Conservation (phyloP, 92 coral and sea anemone species). For the Heliopora coerulea region DNA sequence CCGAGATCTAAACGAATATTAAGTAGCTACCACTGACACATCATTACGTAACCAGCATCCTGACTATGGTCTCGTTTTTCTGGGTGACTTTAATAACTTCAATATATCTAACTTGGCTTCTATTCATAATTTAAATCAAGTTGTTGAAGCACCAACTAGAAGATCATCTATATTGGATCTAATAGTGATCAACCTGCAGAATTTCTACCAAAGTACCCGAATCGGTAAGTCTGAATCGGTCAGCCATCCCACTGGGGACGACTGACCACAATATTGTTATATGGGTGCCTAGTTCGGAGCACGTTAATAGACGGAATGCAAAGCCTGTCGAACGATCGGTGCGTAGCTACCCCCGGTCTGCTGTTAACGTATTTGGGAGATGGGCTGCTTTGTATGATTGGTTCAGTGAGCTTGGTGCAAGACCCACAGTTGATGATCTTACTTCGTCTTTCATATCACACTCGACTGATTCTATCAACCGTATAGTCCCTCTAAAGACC, state of each 20-base stretch:
- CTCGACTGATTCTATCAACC: constrained; percentile 22
- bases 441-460: constrained; percentile 29
- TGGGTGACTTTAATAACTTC: constrained; percentile 23
- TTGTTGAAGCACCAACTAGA: constrained; percentile 19
- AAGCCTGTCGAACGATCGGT: background rate
- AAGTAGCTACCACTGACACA: background rate
- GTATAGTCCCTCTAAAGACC: constrained; percentile 14
- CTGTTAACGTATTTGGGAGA: constrained; percentile 27
- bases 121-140: constrained; percentile 29
- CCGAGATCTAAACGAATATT: background rate
- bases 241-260: constrained; percentile 12
- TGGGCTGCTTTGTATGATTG: constrained; percentile 36
- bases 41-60: constrained; percentile 5
- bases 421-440: constrained; percentile 33
- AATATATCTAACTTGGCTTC: background rate
- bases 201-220: too few relatives aligned
- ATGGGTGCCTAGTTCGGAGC: background rate
- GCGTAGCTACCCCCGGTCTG: constrained; percentile 24
- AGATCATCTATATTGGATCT: constrained; percentile 10
- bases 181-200: constrained; percentile 14
- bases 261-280: constrained; percentile 17
- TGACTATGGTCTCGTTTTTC: constrained; percentile 3
- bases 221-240: background rate
- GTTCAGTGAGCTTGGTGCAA: constrained; percentile 28
- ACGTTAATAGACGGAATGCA: background rate